Conservation (phyloP, 2,113 vertebrate species). For the Lasiurus borealis region DNA sequence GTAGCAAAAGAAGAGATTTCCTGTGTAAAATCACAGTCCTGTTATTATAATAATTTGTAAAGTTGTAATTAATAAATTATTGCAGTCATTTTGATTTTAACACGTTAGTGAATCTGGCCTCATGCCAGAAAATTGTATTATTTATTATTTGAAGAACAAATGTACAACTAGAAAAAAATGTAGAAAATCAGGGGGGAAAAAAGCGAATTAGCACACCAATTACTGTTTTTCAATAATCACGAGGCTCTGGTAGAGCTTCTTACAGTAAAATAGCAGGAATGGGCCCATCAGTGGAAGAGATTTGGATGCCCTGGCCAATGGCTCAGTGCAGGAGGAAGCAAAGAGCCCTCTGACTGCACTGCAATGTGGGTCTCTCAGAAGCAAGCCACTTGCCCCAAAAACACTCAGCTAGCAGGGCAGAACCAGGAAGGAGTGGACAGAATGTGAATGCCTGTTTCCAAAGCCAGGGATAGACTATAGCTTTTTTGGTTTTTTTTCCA, state of each 20-base stretch:
- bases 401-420: background rate
- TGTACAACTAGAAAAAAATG: background rate
- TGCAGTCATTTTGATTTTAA: constrained; percentile 21
- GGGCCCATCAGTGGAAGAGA: background rate
- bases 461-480: background rate
- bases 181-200: background rate
- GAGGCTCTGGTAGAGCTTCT: background rate
- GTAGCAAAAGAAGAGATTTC: background rate
- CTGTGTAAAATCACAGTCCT: constrained; percentile 27
- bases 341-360: background rate
- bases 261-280: background rate
- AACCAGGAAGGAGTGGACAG: background rate
- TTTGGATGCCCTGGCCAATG: background rate
- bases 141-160: background rate
- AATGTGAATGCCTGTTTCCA: background rate
- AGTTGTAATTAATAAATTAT: background rate
- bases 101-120: background rate
- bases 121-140: constrained; percentile 17
- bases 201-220: background rate
- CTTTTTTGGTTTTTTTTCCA: background rate
- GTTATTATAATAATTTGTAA: background rate
- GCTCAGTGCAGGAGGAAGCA: background rate
- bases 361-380: background rate
- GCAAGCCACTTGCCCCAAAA: background rate
- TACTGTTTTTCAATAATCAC: background rate